A percentile compares a stretch with the other conserved stretches of the same genome.
Conservation (phyloP, 2,797 vertebrate genomes). For the Clangula hyemalis region DNA sequence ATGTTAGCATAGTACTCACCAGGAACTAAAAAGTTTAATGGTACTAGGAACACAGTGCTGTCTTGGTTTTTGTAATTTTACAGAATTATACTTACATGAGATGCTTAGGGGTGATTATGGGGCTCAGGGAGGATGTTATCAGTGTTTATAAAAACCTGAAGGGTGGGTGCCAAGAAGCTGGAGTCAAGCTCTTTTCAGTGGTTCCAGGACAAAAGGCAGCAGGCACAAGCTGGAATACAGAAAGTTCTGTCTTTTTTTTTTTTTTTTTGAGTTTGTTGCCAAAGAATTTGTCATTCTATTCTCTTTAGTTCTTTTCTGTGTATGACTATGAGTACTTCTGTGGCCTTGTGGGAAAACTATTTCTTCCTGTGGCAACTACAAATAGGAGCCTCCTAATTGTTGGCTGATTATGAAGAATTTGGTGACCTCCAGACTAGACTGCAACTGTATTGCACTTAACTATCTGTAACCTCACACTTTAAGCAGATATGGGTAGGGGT, state of each 20-base stretch:
- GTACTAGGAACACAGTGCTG: not conserved
- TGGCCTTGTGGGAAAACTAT: not conserved
- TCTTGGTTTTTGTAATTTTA: not conserved
- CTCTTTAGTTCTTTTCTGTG: not conserved
- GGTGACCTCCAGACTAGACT: not conserved
- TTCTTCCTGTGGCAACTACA: not conserved
- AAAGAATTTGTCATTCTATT: not conserved
- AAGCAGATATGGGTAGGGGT: accelerated
- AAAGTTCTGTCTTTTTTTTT: not conserved
- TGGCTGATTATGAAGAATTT: not conserved
- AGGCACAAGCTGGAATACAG: not conserved
- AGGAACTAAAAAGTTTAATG: not conserved
- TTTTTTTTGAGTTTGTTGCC: not conserved
- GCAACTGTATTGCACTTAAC: not conserved
- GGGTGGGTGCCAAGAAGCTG: not conserved
- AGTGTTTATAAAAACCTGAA: not conserved
- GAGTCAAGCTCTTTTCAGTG: not conserved
- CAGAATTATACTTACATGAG: not conserved
- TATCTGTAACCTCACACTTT: not conserved
- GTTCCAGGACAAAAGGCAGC: not conserved
- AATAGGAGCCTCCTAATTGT: not conserved
- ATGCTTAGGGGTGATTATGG: not conserved
- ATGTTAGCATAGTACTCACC: not conserved
- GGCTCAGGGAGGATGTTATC: not conserved
- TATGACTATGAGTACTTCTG: not conserved